These are phyloP conservation scores for Enteromius argenteus DNA, from an alignment of 2,797 vertebrate species.

Conservation along the genomic window DNA sequence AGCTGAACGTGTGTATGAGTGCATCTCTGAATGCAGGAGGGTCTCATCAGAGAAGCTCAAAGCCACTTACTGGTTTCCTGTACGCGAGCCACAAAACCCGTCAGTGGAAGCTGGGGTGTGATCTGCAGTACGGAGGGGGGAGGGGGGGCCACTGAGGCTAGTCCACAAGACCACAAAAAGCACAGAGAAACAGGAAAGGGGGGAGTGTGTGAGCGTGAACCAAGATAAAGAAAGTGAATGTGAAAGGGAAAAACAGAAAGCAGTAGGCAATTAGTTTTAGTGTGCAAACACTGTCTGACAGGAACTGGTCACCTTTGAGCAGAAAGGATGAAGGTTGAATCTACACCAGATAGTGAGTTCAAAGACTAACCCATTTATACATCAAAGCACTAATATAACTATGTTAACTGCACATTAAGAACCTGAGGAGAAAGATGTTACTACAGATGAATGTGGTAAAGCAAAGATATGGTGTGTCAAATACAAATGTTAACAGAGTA, in stretches of 20 bases:
- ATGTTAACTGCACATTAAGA: not conserved
- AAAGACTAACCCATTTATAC: slow-evolving; percentile 12
- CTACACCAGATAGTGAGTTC: slow-evolving; percentile 1
- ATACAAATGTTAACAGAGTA: slow-evolving; percentile 8
- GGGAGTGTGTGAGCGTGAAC: slow-evolving; percentile 33
- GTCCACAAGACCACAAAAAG: slow-evolving; percentile 66
- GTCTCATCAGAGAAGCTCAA: slow-evolving; percentile 46
- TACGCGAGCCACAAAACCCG: slow-evolving; percentile 97
- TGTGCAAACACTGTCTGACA: slow-evolving; percentile 54
- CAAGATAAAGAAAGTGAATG: slow-evolving; percentile 44
- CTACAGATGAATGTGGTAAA: not conserved
- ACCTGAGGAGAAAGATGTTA: not conserved
- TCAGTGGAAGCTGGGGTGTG: slow-evolving; percentile 96
- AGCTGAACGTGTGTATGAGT: not conserved
- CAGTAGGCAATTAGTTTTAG: slow-evolving; percentile 55
- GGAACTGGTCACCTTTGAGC: slow-evolving; percentile 30
- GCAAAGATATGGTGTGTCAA: not conserved
- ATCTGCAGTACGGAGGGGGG: slow-evolving; percentile 93
- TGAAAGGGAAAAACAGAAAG: slow-evolving; percentile 32
- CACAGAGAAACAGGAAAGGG: slow-evolving; percentile 28
- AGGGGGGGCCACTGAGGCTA: slow-evolving; percentile 89
- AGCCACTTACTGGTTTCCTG: slow-evolving; percentile 96
- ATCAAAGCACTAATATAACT: not conserved
- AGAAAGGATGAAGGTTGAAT: not conserved
- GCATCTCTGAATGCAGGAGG: slow-evolving; percentile 12